phyloP scores from a whole-genome alignment of 2,113 vertebrate genomes.

The Hippocampus mohnikei region DNA sequence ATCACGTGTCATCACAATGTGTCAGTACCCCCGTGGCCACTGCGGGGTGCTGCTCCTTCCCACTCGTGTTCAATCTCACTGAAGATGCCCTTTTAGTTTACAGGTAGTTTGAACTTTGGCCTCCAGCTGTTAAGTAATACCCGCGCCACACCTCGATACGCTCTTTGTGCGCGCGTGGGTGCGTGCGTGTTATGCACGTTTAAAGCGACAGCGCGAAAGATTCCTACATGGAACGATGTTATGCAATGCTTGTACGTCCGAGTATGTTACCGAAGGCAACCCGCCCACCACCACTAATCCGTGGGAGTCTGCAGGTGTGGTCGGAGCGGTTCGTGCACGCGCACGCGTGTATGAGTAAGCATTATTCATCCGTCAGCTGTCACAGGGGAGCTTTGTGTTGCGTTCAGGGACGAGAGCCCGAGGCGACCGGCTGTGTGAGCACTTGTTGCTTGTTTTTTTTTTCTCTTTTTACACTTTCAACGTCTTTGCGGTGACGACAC shows the following conservation, averaged over 20 bases:
- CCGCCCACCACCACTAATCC: constrained; percentile 16
- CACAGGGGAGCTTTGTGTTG: constrained; percentile 55
- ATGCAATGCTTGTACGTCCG: neutral
- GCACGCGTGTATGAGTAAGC: constrained; percentile 45
- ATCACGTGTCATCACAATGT: neutral
- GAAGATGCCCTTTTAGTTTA: constrained; percentile 17
- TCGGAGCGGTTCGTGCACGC: constrained; percentile 13
- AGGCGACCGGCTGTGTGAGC: constrained; percentile 29
- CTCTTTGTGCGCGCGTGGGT: constrained; percentile 12
- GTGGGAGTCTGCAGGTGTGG: constrained; percentile 24
- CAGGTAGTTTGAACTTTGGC: constrained; percentile 43
- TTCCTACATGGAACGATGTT: constrained; percentile 22
- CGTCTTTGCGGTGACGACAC: neutral
- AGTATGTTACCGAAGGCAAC: constrained; percentile 17
- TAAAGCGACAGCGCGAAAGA: constrained; percentile 8
- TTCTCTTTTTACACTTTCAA: neutral
- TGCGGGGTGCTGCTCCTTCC: constrained; percentile 23
- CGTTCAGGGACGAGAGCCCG: constrained; percentile 40
- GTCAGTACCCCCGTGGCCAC: constrained; percentile 15
- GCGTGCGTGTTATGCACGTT: constrained; percentile 12
- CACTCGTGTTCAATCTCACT: neutral
- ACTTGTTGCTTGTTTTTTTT: neutral
- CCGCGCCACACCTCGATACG: constrained; percentile 24
- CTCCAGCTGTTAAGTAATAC: constrained; percentile 32
- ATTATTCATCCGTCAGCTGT: constrained; percentile 62